Evolutionary conservation across 2,797 vertebrate genomes (phyloP), one percentile per base, ranked within the genome.

Genomic region (Pithecia hirsuta): DNA sequence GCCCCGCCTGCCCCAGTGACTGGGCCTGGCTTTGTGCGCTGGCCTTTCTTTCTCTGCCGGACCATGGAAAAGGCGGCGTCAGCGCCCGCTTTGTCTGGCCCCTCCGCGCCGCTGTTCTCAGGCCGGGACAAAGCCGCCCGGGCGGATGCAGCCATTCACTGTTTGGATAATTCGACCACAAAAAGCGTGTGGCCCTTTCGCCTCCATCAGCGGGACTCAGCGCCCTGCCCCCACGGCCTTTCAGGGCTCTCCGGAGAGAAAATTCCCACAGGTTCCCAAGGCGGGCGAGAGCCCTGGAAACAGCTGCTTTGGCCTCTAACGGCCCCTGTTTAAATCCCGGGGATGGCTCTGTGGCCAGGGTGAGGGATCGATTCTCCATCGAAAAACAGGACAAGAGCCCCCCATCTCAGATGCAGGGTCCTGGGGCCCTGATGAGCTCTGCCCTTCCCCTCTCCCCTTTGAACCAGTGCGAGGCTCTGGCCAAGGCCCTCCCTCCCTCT

Each of bases 71-170:
- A 95, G 97, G 95, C 97, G 95, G 57, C 28, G 95, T 98, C 98
- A 98, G 98, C 97, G 83, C 78, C 75, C 3, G 95, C 96, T 98
- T 98, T 98, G 97, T 98, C 97, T 93, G 87, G 70, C n/a, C 75
- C 83, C 17, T 24, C 36, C 8, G 75, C 81, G 80, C 95, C 3
- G 13, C 94, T 2, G 87, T 85, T 96, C 97, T 96, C 97, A 95
- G 97, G 94, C 8, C 64, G 0, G 93, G 94, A 98, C 97, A 98
- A 98, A 97, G 97, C 96, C 91, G 0, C 61, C 86, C 8, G 81
- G 92, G 96, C 61, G 70, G 95, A 92, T 9, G 91, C 90, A 74
- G 84, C 80, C 19, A 70, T 80, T 81, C 96, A 75, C 91, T 93
- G 97, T 97, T 92, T 94, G 97, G 95, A 97, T 97, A 97, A 97